These are phyloP conservation scores for Petrophora chlorosata DNA, from an alignment of 2,888 invertebrate species.

Conservation along the genomic window DNA sequence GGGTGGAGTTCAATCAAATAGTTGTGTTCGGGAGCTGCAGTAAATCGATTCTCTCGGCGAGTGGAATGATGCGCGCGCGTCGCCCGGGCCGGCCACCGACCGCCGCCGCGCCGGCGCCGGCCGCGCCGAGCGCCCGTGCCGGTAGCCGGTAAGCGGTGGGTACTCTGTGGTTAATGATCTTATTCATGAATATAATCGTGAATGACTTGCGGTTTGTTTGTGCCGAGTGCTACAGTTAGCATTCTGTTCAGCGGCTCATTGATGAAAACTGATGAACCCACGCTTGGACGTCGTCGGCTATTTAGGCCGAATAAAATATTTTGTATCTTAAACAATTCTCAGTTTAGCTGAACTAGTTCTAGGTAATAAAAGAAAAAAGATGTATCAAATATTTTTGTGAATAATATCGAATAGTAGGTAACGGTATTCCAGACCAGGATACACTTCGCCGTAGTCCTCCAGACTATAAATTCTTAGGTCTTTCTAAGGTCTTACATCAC, in stretches of 20 bases:
- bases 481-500: too few relatives aligned
- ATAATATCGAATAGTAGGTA: too few relatives aligned
- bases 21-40: conserved; percentile 57
- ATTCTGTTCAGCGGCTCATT: neutral
- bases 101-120: neutral
- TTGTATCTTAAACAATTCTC: too few relatives aligned
- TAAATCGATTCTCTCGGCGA: conserved; percentile 51
- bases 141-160: neutral
- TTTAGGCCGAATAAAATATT: too few relatives aligned
- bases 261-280: neutral
- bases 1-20: conserved; percentile 80
- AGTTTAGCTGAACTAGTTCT: too few relatives aligned
- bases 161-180: conserved; percentile 2
- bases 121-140: neutral
- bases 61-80: conserved; percentile 21
- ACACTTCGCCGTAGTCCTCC: too few relatives aligned
- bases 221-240: neutral
- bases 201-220: conserved; percentile 14
- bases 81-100: neutral
- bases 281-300: too few relatives aligned
- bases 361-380: too few relatives aligned
- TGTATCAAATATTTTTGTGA: too few relatives aligned
- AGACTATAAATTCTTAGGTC: too few relatives aligned
- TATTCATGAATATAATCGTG: conserved; percentile 13
- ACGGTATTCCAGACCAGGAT: too few relatives aligned